phyloP scores from a whole-genome alignment of 2,797 vertebrate species.

The Fistularia commersonii region DNA sequence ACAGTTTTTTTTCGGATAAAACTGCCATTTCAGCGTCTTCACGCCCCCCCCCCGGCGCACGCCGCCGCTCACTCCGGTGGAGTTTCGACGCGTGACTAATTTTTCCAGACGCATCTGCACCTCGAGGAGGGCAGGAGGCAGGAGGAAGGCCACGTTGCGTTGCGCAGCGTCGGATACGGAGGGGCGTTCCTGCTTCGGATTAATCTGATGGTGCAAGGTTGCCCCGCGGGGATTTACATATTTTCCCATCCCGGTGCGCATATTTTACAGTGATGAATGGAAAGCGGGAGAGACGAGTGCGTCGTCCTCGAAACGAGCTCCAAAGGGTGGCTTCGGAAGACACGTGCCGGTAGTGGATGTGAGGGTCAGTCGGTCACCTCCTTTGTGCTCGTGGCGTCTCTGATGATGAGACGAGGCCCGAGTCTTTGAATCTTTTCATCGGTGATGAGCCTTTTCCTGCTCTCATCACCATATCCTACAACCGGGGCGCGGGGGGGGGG shows the following conservation, averaged over 20 bases:
- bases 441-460: slow-evolving; percentile 60
- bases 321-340: slow-evolving; percentile 5
- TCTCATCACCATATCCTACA: slow-evolving; percentile 64
- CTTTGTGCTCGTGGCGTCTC: slow-evolving; percentile 59
- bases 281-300: no score
- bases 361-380: slow-evolving; percentile 61
- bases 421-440: slow-evolving; percentile 75
- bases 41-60: neutral
- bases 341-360: slow-evolving; percentile 32
- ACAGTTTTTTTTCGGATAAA: slow-evolving; percentile 14
- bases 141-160: no score
- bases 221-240: no score
- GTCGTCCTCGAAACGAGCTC: slow-evolving; percentile 6
- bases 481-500: no score
- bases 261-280: no score
- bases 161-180: no score
- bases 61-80: neutral
- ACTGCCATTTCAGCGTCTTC: slow-evolving; percentile 3
- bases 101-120: no score
- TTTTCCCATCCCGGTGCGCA: no score
- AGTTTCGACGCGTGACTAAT: no score
- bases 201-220: no score
- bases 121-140: no score
- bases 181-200: no score
- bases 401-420: slow-evolving; percentile 64